phyloP scores from a whole-genome alignment of 2,797 vertebrate genomes.

The Pampus argenteus region DNA sequence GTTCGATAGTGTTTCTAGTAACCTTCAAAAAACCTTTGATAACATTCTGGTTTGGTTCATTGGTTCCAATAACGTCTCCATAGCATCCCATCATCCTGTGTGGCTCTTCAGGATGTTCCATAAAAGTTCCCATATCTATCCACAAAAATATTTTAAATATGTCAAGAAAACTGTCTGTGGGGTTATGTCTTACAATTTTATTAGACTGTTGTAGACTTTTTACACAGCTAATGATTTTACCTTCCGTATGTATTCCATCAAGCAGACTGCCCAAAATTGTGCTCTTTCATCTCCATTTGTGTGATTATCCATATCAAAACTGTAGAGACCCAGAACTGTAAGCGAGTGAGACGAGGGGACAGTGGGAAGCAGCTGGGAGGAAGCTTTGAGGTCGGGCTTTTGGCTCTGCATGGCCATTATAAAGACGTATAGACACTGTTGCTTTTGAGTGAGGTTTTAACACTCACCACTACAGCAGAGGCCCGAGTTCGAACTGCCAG shows the following conservation, averaged over 20 bases:
- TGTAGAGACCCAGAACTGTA: not conserved
- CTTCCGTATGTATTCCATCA: not conserved
- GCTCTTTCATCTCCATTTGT: too few species aligned
- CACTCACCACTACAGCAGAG: not conserved
- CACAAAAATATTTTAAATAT: not conserved
- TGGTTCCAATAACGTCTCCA: conserved; percentile 4
- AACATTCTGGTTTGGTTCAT: conserved; percentile 16
- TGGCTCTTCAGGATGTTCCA: not conserved
- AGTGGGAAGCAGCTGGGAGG: not conserved
- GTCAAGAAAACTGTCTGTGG: not conserved
- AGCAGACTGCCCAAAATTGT: too few species aligned
- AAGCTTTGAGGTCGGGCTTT: not conserved
- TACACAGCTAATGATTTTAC: not conserved
- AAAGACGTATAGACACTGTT: not conserved
- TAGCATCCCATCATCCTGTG: not conserved
- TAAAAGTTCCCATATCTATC: not conserved
- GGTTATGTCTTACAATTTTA: not conserved
- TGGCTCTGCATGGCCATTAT: not conserved
- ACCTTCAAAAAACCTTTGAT: conserved; percentile 27
- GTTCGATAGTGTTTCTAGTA: conserved; percentile 4
- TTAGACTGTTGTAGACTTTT: too few species aligned
- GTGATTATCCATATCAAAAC: too few species aligned
- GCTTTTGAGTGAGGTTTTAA: not conserved
- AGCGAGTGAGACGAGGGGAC: not conserved
- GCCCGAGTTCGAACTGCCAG: not conserved